Evolutionary conservation across 2,888 invertebrate genomes (phyloP).

Genomic region (Plebejus melissa): DNA sequence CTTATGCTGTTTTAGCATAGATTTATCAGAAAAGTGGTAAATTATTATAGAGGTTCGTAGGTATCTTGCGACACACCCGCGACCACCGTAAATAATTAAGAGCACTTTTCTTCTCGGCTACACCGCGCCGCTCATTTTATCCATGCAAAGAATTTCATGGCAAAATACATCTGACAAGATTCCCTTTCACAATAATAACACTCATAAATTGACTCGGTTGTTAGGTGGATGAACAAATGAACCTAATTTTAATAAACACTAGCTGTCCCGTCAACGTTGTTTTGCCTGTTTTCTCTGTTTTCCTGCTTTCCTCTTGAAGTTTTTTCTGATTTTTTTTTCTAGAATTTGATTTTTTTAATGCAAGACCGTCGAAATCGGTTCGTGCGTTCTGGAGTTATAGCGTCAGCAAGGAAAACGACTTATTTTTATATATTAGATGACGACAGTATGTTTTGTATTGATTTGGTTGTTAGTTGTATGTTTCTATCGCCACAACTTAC

Average conservation of each 20-base stretch:
- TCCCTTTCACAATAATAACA: background rate
- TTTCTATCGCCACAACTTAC: too few relatives aligned
- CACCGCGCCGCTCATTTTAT: slow-evolving; percentile 7
- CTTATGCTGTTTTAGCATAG: background rate
- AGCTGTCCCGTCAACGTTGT: too few relatives aligned
- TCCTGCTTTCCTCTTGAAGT: too few relatives aligned
- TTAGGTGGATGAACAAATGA: background rate
- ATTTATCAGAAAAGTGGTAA: background rate
- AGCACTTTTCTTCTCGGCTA: slow-evolving; percentile 53
- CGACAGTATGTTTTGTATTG: too few relatives aligned
- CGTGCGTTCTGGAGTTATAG: too few relatives aligned
- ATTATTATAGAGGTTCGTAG: background rate
- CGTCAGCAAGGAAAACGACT: too few relatives aligned
- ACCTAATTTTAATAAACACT: background rate
- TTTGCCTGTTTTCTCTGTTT: too few relatives aligned
- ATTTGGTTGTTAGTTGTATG: too few relatives aligned
- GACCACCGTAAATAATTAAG: slow-evolving; percentile 66
- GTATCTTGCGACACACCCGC: slow-evolving; percentile 42
- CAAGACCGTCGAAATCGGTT: too few relatives aligned
- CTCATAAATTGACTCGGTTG: slow-evolving; percentile 11
- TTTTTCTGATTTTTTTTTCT: too few relatives aligned
- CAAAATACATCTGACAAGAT: slow-evolving; percentile 5
- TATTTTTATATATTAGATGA: too few relatives aligned
- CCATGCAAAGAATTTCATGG: slow-evolving; percentile 18
- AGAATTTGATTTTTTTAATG: too few relatives aligned